Percentiles rank a stretch among this genome's conserved stretches.
These are phyloP conservation scores for Trichonephila clavata DNA, from an alignment of 1,140 invertebrate species.

Conservation along the genomic window DNA sequence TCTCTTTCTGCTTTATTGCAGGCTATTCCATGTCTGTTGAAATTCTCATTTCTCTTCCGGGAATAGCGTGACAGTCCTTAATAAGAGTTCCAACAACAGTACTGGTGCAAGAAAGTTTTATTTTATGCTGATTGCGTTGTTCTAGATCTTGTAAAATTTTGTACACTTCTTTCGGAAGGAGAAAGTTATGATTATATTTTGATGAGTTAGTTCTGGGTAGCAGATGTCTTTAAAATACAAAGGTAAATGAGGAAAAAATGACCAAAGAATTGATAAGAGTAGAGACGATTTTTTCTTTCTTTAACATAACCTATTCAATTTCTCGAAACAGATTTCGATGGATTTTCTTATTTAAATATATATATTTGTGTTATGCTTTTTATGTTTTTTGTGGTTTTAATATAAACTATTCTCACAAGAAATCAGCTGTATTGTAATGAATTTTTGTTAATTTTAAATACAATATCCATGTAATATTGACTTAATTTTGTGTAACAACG, in stretches of 20 bases:
- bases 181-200: slow-evolving; percentile 33
- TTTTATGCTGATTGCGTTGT: slow-evolving; percentile 72
- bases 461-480: too few species aligned
- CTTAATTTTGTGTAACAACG: too few species aligned
- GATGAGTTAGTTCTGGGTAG: not conserved
- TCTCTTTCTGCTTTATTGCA: not conserved
- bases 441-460: too few species aligned
- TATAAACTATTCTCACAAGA: too few species aligned
- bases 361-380: too few species aligned
- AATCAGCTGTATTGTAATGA: too few species aligned
- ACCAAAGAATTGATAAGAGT: too few species aligned
- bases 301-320: too few species aligned
- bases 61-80: slow-evolving; percentile 64
- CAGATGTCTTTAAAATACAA: not conserved
- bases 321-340: too few species aligned
- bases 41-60: not conserved
- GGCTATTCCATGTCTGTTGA: not conserved
- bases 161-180: not conserved
- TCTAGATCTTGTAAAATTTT: slow-evolving; percentile 52
- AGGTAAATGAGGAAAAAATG: not conserved
- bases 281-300: too few species aligned
- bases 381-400: too few species aligned
- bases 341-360: too few species aligned
- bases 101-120: slow-evolving; percentile 58
- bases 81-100: slow-evolving; percentile 34